Conservation (phyloP, 2,797 vertebrate genomes). For the Cryptoprocta ferox region DNA sequence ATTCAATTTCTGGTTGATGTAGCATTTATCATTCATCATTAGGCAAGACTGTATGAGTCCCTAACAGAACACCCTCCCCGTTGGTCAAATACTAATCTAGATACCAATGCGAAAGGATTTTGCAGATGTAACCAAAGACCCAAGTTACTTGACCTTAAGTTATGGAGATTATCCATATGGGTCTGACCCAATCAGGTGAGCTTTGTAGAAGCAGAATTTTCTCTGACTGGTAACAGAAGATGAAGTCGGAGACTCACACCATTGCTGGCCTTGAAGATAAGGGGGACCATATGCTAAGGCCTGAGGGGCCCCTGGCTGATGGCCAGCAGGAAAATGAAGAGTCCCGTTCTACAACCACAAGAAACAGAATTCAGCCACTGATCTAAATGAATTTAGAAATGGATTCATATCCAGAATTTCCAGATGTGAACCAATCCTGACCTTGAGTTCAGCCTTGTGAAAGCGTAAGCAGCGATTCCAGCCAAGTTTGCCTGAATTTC, state of each 20-base stretch:
- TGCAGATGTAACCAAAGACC: background rate
- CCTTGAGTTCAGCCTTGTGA: background rate
- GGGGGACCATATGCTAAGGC: background rate
- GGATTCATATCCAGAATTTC: background rate
- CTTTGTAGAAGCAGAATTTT: background rate
- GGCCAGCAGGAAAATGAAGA: background rate
- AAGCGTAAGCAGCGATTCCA: background rate
- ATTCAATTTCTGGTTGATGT: background rate
- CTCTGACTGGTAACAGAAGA: background rate
- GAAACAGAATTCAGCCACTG: background rate
- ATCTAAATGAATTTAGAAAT: background rate
- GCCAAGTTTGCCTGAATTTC: background rate
- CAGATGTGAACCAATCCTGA: background rate
- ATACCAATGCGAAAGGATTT: background rate
- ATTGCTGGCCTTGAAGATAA: background rate
- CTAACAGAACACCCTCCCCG: background rate
- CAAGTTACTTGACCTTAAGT: background rate
- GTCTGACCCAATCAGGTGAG: background rate
- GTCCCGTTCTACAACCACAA: background rate
- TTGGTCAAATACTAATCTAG: background rate
- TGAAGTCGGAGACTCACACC: background rate
- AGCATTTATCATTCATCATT: background rate
- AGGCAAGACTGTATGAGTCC: background rate
- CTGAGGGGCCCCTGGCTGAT: background rate
- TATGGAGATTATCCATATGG: background rate